Conservation (phyloP, 2,888 invertebrate species). For the Hypena proboscidalis region DNA sequence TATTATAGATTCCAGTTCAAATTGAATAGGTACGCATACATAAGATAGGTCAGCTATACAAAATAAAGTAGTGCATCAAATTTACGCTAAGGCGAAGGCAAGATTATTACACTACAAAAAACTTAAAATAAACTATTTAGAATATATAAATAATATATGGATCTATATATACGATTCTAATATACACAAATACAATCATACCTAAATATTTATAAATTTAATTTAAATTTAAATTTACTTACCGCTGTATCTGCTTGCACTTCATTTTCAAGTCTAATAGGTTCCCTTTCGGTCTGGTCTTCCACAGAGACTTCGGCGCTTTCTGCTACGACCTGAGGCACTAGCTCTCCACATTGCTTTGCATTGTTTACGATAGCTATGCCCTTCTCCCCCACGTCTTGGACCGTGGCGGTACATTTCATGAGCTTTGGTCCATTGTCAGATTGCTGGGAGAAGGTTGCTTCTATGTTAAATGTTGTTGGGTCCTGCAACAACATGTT, state of each 20-base stretch:
- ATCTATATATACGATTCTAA: no score
- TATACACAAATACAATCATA: no score
- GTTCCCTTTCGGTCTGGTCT: conserved; percentile 41
- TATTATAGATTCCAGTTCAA: no score
- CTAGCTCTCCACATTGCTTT: conserved; percentile 54
- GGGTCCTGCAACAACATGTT: conserved; percentile 53
- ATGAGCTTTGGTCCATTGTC: conserved; percentile 50
- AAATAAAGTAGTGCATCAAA: no score
- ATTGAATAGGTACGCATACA: no score
- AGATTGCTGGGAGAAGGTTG: conserved; percentile 57
- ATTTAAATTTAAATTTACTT: conserved; percentile 47
- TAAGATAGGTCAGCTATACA: no score
- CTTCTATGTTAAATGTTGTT: conserved; percentile 57
- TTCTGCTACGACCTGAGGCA: conserved; percentile 34
- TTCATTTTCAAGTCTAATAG: conserved; percentile 71
- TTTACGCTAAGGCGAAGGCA: no score
- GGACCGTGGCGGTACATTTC: conserved; percentile 63
- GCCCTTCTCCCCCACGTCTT: conserved; percentile 48
- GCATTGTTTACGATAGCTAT: conserved; percentile 51
- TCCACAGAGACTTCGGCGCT: conserved; percentile 32
- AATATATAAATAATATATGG: no score
- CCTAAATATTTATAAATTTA: no score
- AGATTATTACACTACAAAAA: no score
- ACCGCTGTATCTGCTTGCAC: conserved; percentile 65
- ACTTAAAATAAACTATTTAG: no score